These are phyloP conservation scores for Pantherophis vulpinus DNA, from an alignment of 2,797 vertebrate genomes.

Conservation along the genomic window DNA sequence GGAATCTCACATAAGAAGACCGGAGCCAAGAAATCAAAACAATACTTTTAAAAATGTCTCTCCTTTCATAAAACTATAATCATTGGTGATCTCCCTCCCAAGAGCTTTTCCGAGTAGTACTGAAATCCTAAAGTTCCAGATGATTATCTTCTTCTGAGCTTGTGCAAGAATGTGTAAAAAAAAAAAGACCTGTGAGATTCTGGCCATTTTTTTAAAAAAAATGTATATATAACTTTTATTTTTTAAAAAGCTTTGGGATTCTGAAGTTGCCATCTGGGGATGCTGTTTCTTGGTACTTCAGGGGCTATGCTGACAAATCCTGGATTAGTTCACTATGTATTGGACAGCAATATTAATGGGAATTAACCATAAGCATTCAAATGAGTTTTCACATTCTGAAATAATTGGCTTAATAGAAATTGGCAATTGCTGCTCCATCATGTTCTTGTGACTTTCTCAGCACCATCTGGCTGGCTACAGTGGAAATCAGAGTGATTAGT, in stretches of 20 bases:
- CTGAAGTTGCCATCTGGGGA: neutral
- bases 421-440: neutral
- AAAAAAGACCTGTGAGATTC: neutral
- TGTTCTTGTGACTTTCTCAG: neutral
- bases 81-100: neutral
- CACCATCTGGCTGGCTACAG: neutral
- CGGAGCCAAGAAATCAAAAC: neutral
- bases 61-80: neutral
- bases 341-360: neutral
- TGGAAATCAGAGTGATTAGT: neutral
- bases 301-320: neutral
- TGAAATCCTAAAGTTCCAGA: neutral
- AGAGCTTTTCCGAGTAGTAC: neutral
- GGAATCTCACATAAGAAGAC: neutral
- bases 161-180: neutral
- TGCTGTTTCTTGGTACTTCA: neutral
- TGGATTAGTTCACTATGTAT: neutral
- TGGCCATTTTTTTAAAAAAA: neutral
- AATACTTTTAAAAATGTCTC: neutral
- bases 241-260: neutral
- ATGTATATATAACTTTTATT: neutral
- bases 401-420: neutral
- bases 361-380: neutral
- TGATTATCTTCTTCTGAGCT: neutral
- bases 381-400: neutral